Conservation (phyloP, 2,797 vertebrate species). For the Spinibarbus caldwelli region DNA sequence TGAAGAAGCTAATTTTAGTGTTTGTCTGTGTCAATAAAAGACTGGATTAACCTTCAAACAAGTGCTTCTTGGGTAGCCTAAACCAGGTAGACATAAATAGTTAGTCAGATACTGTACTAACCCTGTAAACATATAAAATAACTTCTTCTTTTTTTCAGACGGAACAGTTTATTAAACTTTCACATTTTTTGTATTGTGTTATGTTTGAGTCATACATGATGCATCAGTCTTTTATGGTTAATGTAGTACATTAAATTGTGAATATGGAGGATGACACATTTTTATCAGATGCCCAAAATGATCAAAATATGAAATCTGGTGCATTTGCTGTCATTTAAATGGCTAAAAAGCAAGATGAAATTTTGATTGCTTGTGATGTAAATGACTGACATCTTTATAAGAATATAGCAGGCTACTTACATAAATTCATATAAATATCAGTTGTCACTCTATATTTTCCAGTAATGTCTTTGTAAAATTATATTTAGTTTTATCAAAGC, state of each 20-base stretch:
- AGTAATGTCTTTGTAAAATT: background rate
- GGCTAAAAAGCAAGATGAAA: too few species aligned
- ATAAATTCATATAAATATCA: background rate
- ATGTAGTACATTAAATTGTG: too few species aligned
- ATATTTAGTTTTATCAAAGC: background rate
- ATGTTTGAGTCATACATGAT: background rate
- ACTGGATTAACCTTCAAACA: background rate
- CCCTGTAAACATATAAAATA: background rate
- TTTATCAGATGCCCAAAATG: too few species aligned
- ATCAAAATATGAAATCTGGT: too few species aligned
- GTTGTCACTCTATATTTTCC: background rate
- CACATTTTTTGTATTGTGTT: too few species aligned
- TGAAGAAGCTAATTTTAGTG: background rate
- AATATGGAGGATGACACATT: too few species aligned
- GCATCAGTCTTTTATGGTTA: background rate
- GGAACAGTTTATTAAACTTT: background rate
- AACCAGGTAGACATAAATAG: background rate
- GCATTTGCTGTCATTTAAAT: too few species aligned
- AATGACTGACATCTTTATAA: background rate
- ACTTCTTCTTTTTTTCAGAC: background rate
- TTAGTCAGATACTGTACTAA: too few species aligned
- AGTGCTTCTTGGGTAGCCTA: background rate
- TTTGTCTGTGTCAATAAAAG: background rate
- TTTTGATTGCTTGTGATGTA: background rate
- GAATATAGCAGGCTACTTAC: background rate